These are phyloP conservation scores for Agriopis marginaria DNA, from an alignment of 2,888 invertebrate genomes.

Conservation along the genomic window DNA sequence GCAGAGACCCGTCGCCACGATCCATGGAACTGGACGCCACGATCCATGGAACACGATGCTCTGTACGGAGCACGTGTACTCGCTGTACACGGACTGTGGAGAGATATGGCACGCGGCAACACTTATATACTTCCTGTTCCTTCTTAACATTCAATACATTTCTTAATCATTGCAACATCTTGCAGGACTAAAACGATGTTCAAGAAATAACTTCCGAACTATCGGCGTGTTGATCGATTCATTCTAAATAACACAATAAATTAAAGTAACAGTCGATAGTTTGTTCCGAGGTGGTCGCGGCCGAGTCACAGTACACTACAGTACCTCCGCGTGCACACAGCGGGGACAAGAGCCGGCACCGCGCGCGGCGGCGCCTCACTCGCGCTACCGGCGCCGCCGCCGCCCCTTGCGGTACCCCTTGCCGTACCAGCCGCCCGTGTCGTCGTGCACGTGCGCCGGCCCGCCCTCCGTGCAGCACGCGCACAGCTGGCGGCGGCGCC, in stretches of 20 bases:
- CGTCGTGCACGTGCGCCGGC: conserved; percentile 44
- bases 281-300: background rate
- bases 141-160: no score
- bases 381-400: conserved; percentile 79
- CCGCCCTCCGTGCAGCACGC: conserved; percentile 84
- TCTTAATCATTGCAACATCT: no score
- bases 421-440: conserved; percentile 92
- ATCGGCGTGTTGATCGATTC: background rate
- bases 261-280: background rate
- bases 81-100: no score
- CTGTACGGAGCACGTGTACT: no score
- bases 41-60: no score
- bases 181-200: background rate
- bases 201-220: background rate
- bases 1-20: no score
- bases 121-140: no score
- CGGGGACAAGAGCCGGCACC: background rate
- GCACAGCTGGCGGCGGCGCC: conserved; percentile 86
- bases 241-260: background rate
- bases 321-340: background rate
- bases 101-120: no score
- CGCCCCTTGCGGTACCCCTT: conserved; percentile 93
- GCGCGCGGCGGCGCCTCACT: conserved; percentile 32
- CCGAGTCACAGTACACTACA: no score
- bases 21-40: no score